Evolutionary conservation across 1,140 invertebrate species (phyloP), one percentile per base, ranked within the genome.

Genomic region (Calycopis cecrops): DNA sequence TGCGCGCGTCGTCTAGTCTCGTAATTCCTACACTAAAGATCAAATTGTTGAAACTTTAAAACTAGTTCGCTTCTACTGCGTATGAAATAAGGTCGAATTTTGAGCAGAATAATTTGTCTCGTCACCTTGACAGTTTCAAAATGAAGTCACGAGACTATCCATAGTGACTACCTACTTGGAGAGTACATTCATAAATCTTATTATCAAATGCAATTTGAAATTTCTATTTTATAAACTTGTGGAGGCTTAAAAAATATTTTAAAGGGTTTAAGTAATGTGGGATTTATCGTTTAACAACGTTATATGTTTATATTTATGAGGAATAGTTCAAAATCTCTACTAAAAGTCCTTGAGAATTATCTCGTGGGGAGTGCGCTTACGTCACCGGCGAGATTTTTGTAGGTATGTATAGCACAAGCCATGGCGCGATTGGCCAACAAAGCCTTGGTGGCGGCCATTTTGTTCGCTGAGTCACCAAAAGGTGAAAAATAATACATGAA

Each of bases 291-390:
- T 28, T 28, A 3, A 28, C 21, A 28, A 6, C 21, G 21, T 28
- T 28, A 3, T 28, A 28, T 28, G 21, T 28, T 3, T 6, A 3
- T 6, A 28, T 28, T 28, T 28, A 2, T 6, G 21, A 48, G 47
- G 16, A 54, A 64, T 63, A 69, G 57, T 62, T 67, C 66, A 57
- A 65, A 60, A 78, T 73, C 67, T 82, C 76, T 76, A 83, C 78
- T 58, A 79, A 87, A 88, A 88, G 87, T 87, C 84, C 87, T 88
- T 87, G 87, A 84, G 79, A 88, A 83, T 54, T 83, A 88, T 85
- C 85, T 88, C 85, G 79, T 84, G 70, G 72, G 85, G 76, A 87
- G 85, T 85, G 73, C 78, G 62, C 40, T 57, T 74, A 87, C 83
- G 82, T 87, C 80, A 85, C 70, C 65, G 69, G 66, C 67, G 67